phyloP scores from a whole-genome alignment of 2,888 invertebrate genomes.

The Artemia sp. region DNA sequence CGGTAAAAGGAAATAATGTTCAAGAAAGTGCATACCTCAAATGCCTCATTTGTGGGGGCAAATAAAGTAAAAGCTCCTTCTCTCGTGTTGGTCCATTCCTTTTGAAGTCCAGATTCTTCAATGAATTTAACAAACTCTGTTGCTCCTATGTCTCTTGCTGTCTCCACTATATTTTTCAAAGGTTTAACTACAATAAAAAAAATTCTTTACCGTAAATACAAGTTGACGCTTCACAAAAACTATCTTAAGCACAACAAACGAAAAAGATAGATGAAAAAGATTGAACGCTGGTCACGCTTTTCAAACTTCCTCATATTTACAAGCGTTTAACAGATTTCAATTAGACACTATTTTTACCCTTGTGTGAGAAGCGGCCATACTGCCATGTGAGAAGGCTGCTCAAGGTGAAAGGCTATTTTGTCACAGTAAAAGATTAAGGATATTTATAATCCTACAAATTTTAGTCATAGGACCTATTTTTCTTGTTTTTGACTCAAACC shows the following conservation, averaged over 20 bases:
- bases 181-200: conserved; percentile 33
- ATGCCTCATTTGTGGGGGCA: conserved; percentile 36
- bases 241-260: neutral
- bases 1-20: too few species aligned
- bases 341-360: too few species aligned
- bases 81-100: conserved; percentile 28
- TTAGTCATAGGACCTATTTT: too few species aligned
- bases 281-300: too few species aligned
- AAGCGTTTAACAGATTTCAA: too few species aligned
- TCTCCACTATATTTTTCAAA: conserved; percentile 34
- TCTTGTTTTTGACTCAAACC: too few species aligned
- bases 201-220: neutral
- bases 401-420: too few species aligned
- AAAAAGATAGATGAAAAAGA: neutral
- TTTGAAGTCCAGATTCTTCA: conserved; percentile 33
- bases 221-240: neutral
- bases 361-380: too few species aligned
- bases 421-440: too few species aligned
- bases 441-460: too few species aligned
- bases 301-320: too few species aligned
- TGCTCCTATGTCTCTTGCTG: conserved; percentile 35
- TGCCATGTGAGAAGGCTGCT: too few species aligned
- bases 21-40: conserved; percentile 30
- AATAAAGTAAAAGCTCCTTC: conserved; percentile 36
- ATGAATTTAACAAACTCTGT: conserved; percentile 33